Percentiles rank a stretch among this genome's conserved stretches.
phyloP scores from a whole-genome alignment of 2,888 invertebrate genomes.

The Synergus japonicus region DNA sequence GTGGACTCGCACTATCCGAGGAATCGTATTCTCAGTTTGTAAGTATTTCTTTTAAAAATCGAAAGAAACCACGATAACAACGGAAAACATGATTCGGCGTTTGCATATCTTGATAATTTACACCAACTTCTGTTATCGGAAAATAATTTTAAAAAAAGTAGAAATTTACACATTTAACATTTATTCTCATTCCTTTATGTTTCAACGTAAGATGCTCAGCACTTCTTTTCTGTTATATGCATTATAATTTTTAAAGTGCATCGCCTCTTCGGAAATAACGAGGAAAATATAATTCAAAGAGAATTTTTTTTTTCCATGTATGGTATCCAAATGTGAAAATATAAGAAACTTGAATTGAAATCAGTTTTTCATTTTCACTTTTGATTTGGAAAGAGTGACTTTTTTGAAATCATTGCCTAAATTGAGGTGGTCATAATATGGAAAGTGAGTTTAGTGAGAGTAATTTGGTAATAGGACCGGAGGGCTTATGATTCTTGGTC shows the following conservation, averaged over 20 bases:
- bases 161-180: no score
- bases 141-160: not conserved
- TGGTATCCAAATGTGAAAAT: no score
- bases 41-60: not conserved
- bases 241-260: not conserved
- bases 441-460: not conserved
- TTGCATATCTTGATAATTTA: not conserved
- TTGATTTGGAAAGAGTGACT: not conserved
- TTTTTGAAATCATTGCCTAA: not conserved
- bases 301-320: no score
- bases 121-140: not conserved
- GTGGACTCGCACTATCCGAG: not conserved
- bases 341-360: not conserved
- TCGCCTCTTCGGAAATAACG: not conserved
- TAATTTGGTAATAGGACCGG: not conserved
- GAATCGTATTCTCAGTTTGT: slow-evolving; percentile 5
- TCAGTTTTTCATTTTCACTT: not conserved
- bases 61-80: slow-evolving; percentile 21
- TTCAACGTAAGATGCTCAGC: no score
- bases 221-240: no score
- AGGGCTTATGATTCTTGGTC: not conserved
- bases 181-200: no score
- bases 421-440: not conserved
- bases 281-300: not conserved
- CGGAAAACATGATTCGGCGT: slow-evolving; percentile 12